Percentiles rank a stretch among this genome's conserved stretches.
Evolutionary conservation across 2,797 vertebrate genomes (phyloP).

Genomic region (Falco rusticolus): DNA sequence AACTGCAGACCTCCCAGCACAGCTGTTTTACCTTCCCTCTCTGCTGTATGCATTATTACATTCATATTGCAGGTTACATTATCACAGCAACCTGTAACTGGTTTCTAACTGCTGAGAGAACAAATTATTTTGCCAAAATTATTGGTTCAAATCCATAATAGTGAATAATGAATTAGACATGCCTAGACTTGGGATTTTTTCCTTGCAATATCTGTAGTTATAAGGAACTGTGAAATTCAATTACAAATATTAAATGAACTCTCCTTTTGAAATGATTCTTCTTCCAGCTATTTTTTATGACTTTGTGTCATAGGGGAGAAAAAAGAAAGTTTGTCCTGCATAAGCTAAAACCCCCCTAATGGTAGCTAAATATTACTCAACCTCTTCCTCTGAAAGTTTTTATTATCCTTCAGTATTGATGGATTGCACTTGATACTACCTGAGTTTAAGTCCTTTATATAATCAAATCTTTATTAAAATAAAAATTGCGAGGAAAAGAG

Average conservation of each 20-base stretch:
- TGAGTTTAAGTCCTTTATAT: background rate
- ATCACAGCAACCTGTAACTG: slow-evolving; percentile 44
- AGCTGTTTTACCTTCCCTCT: slow-evolving; percentile 37
- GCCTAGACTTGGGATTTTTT: slow-evolving; percentile 34
- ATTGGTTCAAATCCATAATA: slow-evolving; percentile 3
- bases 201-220: slow-evolving; percentile 4
- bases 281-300: slow-evolving; percentile 31
- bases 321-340: slow-evolving; percentile 16
- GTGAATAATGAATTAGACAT: slow-evolving; percentile 60
- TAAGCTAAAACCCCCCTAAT: slow-evolving; percentile 14
- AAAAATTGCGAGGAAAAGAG: background rate
- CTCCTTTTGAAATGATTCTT: background rate
- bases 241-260: slow-evolving; percentile 60
- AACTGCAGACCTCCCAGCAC: slow-evolving; percentile 34
- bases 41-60: slow-evolving; percentile 38
- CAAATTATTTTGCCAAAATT: slow-evolving; percentile 63
- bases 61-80: slow-evolving; percentile 57
- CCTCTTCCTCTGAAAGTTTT: background rate
- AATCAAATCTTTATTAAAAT: slow-evolving; percentile 10
- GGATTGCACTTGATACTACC: background rate
- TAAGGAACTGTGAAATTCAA: slow-evolving; percentile 41
- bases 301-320: background rate
- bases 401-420: slow-evolving; percentile 15
- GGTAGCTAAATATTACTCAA: background rate
- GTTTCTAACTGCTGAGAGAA: slow-evolving; percentile 53